A percentile compares a stretch with the other conserved stretches of the same genome.
Conservation (phyloP, 1,140 invertebrate species). For the Drosophila oshimai region DNA sequence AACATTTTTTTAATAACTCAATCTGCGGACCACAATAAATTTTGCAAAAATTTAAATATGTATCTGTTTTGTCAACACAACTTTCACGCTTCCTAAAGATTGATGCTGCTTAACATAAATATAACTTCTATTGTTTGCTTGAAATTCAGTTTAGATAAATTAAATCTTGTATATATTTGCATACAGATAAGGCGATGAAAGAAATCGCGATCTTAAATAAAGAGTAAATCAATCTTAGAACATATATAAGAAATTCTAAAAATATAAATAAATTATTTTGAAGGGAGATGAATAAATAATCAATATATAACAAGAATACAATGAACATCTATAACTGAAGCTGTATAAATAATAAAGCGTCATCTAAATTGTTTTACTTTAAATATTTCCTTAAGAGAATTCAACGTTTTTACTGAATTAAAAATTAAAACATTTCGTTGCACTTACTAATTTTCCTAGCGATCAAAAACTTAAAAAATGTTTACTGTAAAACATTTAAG, state of each 20-base stretch:
- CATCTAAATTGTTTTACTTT: too few relatives aligned
- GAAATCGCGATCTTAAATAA: not conserved
- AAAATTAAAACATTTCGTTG: too few relatives aligned
- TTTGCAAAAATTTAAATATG: not conserved
- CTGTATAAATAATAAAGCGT: too few relatives aligned
- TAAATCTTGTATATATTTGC: constrained; percentile 5
- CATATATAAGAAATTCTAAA: not conserved
- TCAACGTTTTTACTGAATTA: too few relatives aligned
- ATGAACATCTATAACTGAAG: too few relatives aligned
- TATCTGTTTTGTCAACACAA: constrained; percentile 5
- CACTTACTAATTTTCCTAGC: too few relatives aligned
- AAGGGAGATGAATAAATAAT: not conserved
- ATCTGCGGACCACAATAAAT: not conserved
- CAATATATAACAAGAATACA: not conserved
- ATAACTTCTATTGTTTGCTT: not conserved
- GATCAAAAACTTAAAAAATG: too few relatives aligned
- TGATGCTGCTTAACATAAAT: not conserved
- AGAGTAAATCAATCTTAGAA: not conserved
- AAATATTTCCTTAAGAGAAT: too few relatives aligned
- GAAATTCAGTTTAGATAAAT: not conserved
- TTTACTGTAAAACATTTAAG: too few relatives aligned
- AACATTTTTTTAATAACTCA: not conserved
- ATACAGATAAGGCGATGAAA: not conserved
- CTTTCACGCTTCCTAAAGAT: not conserved
- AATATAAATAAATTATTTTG: not conserved